Percentiles rank a stretch among this genome's conserved stretches.
phyloP scores from a whole-genome alignment of 2,797 vertebrate species.

The Nothura maculosa region DNA sequence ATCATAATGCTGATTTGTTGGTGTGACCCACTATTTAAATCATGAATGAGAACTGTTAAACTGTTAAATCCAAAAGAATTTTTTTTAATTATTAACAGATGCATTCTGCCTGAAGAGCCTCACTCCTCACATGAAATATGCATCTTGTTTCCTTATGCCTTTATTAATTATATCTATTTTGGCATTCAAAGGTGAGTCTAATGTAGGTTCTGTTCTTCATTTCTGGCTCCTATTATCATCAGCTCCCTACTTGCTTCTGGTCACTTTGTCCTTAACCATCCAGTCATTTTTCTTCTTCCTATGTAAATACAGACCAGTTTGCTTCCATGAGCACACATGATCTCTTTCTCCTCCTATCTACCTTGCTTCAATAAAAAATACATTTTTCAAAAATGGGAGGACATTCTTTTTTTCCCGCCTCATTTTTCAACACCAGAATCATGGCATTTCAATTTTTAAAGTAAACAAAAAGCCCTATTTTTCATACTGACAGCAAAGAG shows the following conservation, averaged over 20 bases:
- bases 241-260: background rate
- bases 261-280: conserved; percentile 11
- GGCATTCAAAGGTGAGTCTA: background rate
- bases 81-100: conserved; percentile 81
- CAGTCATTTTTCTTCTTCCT: conserved; percentile 27
- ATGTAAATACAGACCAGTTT: conserved; percentile 21
- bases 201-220: background rate
- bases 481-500: conserved; percentile 76
- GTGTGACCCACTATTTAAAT: conserved; percentile 74
- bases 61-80: conserved; percentile 61
- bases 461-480: conserved; percentile 81
- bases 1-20: conserved; percentile 75
- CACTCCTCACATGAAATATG: conserved; percentile 55
- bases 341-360: conserved; percentile 25
- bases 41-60: conserved; percentile 71
- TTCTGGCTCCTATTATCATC: conserved; percentile 42
- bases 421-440: conserved; percentile 80
- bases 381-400: conserved; percentile 68
- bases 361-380: conserved; percentile 69
- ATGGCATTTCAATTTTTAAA: conserved; percentile 79
- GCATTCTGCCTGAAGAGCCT: conserved; percentile 55
- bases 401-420: conserved; percentile 47
- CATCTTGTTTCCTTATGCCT: conserved; percentile 46
- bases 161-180: conserved; percentile 52
- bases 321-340: background rate